These are phyloP conservation scores for Stratiolaelaps scimitus DNA, from an alignment of 1,140 invertebrate genomes.

Conservation along the genomic window DNA sequence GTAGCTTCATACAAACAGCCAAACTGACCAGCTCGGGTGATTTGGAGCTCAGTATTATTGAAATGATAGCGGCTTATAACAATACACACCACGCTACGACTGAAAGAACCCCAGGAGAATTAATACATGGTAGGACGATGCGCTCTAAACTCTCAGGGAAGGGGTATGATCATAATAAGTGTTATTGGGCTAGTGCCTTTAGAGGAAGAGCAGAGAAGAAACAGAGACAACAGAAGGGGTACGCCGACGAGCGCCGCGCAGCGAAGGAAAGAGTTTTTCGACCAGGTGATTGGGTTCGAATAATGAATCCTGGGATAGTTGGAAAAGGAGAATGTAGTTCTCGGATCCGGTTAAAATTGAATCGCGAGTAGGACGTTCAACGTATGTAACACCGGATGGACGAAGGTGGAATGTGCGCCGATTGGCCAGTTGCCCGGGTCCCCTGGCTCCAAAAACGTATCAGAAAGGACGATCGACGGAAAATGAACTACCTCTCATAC, in stretches of 20 bases:
- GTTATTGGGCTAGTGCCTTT: not conserved
- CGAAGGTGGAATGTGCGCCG: no score
- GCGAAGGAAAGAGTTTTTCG: not conserved
- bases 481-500: no score
- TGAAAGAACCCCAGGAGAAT: not conserved
- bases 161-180: not conserved
- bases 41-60: not conserved
- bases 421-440: no score
- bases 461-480: no score
- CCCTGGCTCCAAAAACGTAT: no score
- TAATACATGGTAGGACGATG: not conserved
- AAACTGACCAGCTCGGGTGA: not conserved
- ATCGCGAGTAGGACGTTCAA: no score
- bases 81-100: no score
- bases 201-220: not conserved
- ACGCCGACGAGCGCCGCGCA: not conserved
- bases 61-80: constrained; percentile 2
- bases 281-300: not conserved
- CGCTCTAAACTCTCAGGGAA: not conserved
- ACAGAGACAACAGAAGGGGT: not conserved
- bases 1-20: not conserved
- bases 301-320: no score
- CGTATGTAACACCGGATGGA: no score
- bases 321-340: no score
- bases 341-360: no score